Evolutionary conservation across 2,888 invertebrate genomes (phyloP).

Genomic region (Andrena haemorrhoa): DNA sequence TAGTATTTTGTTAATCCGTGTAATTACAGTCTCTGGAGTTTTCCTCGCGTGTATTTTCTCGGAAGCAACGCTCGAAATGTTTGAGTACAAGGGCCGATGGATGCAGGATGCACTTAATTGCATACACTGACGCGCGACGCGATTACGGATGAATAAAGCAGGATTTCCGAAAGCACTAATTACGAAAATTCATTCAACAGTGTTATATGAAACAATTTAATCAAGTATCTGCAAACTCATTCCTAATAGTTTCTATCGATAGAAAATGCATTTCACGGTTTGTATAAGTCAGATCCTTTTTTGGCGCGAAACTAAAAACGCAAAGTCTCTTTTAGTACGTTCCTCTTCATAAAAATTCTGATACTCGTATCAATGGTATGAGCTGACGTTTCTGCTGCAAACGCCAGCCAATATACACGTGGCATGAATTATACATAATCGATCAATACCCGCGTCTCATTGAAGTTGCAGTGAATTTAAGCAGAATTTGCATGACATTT

Average conservation of each 20-base stretch:
- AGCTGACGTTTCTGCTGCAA: not conserved
- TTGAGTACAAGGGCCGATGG: not conserved
- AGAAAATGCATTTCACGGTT: no score
- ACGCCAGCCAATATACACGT: not conserved
- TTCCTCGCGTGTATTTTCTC: not conserved
- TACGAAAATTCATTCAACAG: not conserved
- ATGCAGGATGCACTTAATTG: not conserved
- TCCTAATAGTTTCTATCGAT: no score
- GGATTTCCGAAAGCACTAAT: not conserved
- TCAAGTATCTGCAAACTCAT: no score
- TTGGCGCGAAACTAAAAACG: no score
- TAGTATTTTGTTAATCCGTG: not conserved
- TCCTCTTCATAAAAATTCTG: not conserved
- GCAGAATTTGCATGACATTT: conserved; percentile 3
- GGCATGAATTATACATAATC: conserved; percentile 22
- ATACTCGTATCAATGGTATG: not conserved
- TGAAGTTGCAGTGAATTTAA: not conserved
- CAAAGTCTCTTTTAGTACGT: not conserved
- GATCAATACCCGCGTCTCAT: conserved; percentile 15
- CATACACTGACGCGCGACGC: not conserved
- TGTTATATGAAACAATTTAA: no score
- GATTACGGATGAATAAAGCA: conserved; percentile 2
- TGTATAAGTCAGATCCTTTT: no score
- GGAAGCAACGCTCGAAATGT: not conserved
- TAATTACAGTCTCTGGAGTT: not conserved